These are phyloP conservation scores for Odiellus spinosus DNA, from an alignment of 2,888 invertebrate species.

Conservation along the genomic window DNA sequence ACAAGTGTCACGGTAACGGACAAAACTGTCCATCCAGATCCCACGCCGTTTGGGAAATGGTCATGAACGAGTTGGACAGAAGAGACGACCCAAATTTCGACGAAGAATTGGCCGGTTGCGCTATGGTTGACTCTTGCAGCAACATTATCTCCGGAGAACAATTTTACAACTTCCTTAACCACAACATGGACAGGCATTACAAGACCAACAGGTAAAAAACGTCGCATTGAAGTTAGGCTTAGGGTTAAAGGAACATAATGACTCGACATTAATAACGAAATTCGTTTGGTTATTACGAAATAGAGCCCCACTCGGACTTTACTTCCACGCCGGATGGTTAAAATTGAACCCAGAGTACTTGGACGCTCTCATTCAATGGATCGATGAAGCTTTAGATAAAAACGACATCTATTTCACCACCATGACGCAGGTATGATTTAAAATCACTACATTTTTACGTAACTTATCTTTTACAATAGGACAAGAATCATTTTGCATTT, in stretches of 20 bases:
- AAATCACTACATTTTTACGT: no score
- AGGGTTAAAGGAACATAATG: no score
- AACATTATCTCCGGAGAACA: slow-evolving; percentile 81
- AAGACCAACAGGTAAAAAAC: slow-evolving; percentile 45
- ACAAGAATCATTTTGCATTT: no score
- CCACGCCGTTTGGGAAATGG: slow-evolving; percentile 92
- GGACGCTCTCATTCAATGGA: slow-evolving; percentile 83
- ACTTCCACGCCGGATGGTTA: slow-evolving; percentile 86
- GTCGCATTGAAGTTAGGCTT: not conserved
- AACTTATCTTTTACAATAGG: no score
- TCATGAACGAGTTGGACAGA: slow-evolving; percentile 85
- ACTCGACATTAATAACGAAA: not conserved
- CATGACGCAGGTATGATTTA: slow-evolving; percentile 46
- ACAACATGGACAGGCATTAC: slow-evolving; percentile 83
- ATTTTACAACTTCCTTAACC: slow-evolving; percentile 83
- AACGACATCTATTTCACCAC: slow-evolving; percentile 86
- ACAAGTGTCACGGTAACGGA: slow-evolving; percentile 53
- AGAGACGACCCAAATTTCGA: slow-evolving; percentile 86
- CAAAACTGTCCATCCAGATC: slow-evolving; percentile 68
- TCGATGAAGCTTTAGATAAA: slow-evolving; percentile 72
- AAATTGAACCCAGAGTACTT: slow-evolving; percentile 82
- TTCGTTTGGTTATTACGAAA: no score
- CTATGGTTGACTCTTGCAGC: slow-evolving; percentile 86
- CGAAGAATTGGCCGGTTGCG: slow-evolving; percentile 77
- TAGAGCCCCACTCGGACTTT: slow-evolving; percentile 72